Evolutionary conservation across 2,797 vertebrate genomes (phyloP).

Genomic region (Sebastes vulpes): DNA sequence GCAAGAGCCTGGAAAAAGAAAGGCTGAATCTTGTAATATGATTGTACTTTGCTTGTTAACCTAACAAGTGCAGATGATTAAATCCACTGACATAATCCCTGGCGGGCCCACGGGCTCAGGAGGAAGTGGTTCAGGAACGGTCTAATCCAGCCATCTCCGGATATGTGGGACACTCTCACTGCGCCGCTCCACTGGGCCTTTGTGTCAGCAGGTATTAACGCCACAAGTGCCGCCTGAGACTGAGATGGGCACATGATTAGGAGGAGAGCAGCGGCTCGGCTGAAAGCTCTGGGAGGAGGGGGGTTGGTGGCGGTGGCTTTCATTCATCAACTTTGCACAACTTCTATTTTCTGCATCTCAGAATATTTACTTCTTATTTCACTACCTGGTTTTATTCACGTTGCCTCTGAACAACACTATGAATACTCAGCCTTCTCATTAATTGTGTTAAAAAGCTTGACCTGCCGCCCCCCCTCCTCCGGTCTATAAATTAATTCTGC

Average conservation of each 20-base stretch:
- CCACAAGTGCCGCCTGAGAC: constrained; percentile 75
- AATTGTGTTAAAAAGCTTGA: constrained; percentile 46
- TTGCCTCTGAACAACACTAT: background rate
- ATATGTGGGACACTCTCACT: constrained; percentile 74
- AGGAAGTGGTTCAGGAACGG: constrained; percentile 81
- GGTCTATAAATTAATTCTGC: constrained; percentile 84
- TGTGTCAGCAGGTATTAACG: constrained; percentile 84
- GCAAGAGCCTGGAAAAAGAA: constrained; percentile 42
- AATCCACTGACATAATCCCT: constrained; percentile 84
- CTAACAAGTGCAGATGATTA: constrained; percentile 86
- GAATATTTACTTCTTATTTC: background rate
- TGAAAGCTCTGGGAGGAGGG: constrained; percentile 19
- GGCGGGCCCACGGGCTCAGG: constrained; percentile 69
- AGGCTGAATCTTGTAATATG: constrained; percentile 63
- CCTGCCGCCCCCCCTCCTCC: background rate
- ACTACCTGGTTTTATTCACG: background rate
- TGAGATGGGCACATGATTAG: constrained; percentile 68
- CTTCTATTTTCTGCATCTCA: constrained; percentile 47
- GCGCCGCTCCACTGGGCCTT: constrained; percentile 75
- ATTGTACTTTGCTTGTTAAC: constrained; percentile 84
- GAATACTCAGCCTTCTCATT: background rate
- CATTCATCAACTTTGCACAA: constrained; percentile 52
- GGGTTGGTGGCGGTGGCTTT: background rate
- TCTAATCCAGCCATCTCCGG: constrained; percentile 85
- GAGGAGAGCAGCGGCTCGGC: constrained; percentile 31